Percentiles rank a stretch among this genome's conserved stretches.
Conservation (phyloP, 2,888 invertebrate species). For the Aplocera efformata region DNA sequence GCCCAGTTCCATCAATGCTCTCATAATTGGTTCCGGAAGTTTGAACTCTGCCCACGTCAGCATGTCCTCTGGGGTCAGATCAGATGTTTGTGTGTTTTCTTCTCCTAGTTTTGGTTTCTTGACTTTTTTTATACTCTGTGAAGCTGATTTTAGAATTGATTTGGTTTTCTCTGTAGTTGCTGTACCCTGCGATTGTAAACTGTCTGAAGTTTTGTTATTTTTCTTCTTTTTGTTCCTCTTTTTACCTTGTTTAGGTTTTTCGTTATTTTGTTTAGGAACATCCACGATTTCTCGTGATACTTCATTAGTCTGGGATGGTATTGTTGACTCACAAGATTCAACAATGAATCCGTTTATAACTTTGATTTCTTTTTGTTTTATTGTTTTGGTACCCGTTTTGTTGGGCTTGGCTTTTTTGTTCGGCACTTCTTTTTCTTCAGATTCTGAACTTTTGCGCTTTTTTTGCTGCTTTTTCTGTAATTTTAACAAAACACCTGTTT, state of each 20-base stretch:
- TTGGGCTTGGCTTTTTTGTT: background rate
- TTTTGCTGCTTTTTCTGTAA: slow-evolving; percentile 38
- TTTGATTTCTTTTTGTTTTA: slow-evolving; percentile 11
- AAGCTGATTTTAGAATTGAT: slow-evolving; percentile 12
- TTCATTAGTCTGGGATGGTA: slow-evolving; percentile 52
- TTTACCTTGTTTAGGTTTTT: slow-evolving; percentile 16
- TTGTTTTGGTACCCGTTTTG: background rate
- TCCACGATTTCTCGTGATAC: slow-evolving; percentile 8
- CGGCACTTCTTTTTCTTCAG: slow-evolving; percentile 19
- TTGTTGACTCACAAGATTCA: slow-evolving; percentile 44
- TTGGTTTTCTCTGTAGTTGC: slow-evolving; percentile 13
- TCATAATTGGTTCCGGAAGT: slow-evolving; percentile 85
- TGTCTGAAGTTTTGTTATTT: slow-evolving; percentile 7
- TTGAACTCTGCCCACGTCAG: slow-evolving; percentile 84
- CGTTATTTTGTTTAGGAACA: slow-evolving; percentile 26
- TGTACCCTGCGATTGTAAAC: slow-evolving; percentile 7
- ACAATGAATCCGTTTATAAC: slow-evolving; percentile 63
- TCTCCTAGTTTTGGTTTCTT: slow-evolving; percentile 56
- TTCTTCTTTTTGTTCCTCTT: slow-evolving; percentile 17
- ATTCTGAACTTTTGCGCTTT: slow-evolving; percentile 39
- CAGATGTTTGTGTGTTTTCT: slow-evolving; percentile 36
- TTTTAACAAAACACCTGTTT: slow-evolving; percentile 4
- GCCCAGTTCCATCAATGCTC: slow-evolving; percentile 86
- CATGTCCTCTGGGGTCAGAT: slow-evolving; percentile 67
- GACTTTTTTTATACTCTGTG: too few relatives aligned